Percentiles rank a stretch among this genome's conserved stretches.
Evolutionary conservation across 2,113 vertebrate species (phyloP).

Genomic region (Eurypyga helias): DNA sequence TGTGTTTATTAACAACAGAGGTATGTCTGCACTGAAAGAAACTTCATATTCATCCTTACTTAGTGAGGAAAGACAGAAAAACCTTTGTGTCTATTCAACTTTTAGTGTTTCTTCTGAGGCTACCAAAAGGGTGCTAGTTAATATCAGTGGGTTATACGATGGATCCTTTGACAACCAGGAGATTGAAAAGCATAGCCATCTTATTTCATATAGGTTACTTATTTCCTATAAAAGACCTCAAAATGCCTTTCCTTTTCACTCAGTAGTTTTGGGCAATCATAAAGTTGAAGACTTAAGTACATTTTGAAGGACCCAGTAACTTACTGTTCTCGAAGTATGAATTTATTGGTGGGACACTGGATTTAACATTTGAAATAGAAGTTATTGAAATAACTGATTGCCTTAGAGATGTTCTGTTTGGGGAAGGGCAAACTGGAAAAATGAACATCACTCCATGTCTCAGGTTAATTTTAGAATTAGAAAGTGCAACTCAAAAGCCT

Average conservation of each 20-base stretch:
- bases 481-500: not conserved
- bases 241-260: not conserved
- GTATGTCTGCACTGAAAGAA: not conserved
- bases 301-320: not conserved
- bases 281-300: not conserved
- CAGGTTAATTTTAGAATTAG: not conserved
- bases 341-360: not conserved
- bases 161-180: not conserved
- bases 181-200: not conserved
- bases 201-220: not conserved
- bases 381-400: not conserved
- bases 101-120: not conserved
- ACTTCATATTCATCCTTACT: not conserved
- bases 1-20: not conserved
- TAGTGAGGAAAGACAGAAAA: not conserved
- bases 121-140: not conserved
- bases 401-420: not conserved
- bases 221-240: not conserved
- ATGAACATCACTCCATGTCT: not conserved
- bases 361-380: not conserved
- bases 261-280: not conserved
- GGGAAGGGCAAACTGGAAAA: not conserved
- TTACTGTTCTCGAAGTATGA: not conserved
- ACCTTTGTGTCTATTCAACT: not conserved
- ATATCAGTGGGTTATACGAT: not conserved